A percentile compares a stretch with the other conserved stretches of the same genome.
Evolutionary conservation across 2,888 invertebrate species (phyloP).

Genomic region (Zhuqinia jingwanae): DNA sequence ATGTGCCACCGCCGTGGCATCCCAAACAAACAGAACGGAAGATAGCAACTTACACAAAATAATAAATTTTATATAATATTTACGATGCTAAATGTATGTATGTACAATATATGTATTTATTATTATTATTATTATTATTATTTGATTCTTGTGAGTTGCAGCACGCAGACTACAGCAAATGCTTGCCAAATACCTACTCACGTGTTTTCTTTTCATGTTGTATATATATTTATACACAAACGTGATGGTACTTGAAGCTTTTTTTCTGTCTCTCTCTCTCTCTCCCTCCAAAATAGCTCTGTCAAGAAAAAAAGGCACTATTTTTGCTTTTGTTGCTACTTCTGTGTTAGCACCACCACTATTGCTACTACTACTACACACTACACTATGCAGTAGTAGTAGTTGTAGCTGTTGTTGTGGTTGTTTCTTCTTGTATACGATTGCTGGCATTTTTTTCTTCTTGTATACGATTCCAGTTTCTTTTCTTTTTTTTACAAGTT

Average conservation of each 20-base stretch:
- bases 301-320: constrained; percentile 30
- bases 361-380: too few species aligned
- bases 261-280: neutral
- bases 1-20: neutral
- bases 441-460: constrained; percentile 2
- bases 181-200: constrained; percentile 1
- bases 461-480: neutral
- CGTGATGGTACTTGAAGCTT: constrained; percentile 4
- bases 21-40: constrained; percentile 34
- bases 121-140: too few species aligned
- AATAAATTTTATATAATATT: neutral
- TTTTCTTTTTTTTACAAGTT: neutral
- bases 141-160: too few species aligned
- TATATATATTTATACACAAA: neutral
- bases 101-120: neutral
- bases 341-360: too few species aligned
- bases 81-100: too few species aligned
- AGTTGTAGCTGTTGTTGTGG: neutral
- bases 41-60: too few species aligned
- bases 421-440: neutral
- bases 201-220: neutral
- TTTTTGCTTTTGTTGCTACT: constrained; percentile 28
- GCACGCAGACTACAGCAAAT: constrained; percentile 11
- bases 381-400: too few species aligned
- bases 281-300: constrained; percentile 2